A percentile compares a stretch with the other conserved stretches of the same genome.
phyloP scores from a whole-genome alignment of 2,797 vertebrate genomes.

The Cygnus olor region DNA sequence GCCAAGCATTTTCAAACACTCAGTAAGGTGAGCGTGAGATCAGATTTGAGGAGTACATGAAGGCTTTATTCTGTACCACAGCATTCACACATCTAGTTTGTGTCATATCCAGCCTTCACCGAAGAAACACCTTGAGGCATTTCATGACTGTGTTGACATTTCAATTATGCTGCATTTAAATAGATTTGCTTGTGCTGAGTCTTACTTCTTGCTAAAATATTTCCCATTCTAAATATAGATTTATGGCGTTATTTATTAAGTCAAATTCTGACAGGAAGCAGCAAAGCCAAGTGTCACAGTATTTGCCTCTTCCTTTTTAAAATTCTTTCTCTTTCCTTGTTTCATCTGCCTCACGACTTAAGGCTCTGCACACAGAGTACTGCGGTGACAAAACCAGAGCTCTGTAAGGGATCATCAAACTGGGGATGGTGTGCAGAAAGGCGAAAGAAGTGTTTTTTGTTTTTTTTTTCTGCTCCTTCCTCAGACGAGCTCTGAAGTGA shows the following conservation, averaged over 20 bases:
- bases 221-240: conserved; percentile 22
- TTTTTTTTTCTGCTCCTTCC: conserved; percentile 2
- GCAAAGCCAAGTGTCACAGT: conserved; percentile 19
- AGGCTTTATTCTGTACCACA: not conserved
- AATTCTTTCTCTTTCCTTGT: conserved; percentile 10
- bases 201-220: conserved; percentile 31
- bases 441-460: not conserved
- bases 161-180: conserved; percentile 57
- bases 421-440: fast-evolving
- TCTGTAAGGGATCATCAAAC: not conserved
- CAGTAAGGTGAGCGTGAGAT: fast-evolving
- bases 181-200: conserved; percentile 1
- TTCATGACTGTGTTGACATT: conserved; percentile 37
- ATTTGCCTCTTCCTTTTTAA: not conserved
- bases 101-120: not conserved
- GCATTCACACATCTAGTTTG: not conserved
- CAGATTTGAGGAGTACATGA: not conserved
- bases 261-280: conserved; percentile 6
- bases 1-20: not conserved
- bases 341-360: conserved; percentile 14
- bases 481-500: not conserved
- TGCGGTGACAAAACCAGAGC: not conserved
- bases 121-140: conserved; percentile 37
- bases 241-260: conserved; percentile 12
- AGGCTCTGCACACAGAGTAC: not conserved